A percentile compares a stretch with the other conserved stretches of the same genome.
Conservation (phyloP, 2,888 invertebrate genomes). For the Himalopsyche kuldschensis region DNA sequence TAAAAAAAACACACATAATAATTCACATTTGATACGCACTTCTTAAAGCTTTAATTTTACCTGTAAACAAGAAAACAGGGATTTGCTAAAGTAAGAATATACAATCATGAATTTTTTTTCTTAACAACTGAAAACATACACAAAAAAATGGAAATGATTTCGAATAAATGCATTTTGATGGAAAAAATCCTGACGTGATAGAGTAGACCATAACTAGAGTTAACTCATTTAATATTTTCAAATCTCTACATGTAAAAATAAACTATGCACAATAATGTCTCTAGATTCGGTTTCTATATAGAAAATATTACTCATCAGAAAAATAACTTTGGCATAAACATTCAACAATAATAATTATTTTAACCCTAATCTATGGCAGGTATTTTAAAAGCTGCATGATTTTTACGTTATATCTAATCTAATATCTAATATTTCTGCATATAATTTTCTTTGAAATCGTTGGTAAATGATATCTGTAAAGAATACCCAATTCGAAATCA, state of each 20-base stretch:
- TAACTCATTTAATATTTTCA: not conserved
- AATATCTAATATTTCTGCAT: not conserved
- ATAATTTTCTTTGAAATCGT: not conserved
- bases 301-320: not conserved
- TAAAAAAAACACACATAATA: constrained; percentile 16
- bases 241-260: not conserved
- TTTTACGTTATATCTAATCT: not conserved
- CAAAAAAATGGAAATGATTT: constrained; percentile 32
- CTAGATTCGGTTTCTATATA: not conserved
- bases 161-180: constrained; percentile 24
- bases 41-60: constrained; percentile 39
- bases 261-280: not conserved
- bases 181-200: not conserved
- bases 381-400: not conserved
- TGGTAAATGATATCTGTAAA: too few species aligned
- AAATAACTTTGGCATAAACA: not conserved
- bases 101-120: not conserved
- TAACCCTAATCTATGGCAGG: not conserved
- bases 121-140: not conserved
- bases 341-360: not conserved
- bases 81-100: not conserved
- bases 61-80: constrained; percentile 30
- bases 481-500: too few species aligned
- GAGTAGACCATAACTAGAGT: not conserved
- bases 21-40: constrained; percentile 37